phyloP scores from a whole-genome alignment of 1,140 invertebrate genomes.

The Brachionus rotundiformis region DNA sequence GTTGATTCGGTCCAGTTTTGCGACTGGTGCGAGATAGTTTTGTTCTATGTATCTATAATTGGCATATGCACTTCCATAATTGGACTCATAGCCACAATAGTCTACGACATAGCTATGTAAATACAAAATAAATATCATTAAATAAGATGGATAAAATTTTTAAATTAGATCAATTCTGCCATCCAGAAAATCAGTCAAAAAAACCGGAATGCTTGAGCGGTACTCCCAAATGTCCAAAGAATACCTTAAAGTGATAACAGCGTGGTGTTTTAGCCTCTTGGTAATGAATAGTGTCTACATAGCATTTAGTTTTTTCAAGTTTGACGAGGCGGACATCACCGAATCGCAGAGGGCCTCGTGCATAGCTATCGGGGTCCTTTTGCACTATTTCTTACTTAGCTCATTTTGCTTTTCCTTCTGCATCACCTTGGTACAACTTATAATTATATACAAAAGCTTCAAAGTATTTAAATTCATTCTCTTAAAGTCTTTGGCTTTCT shows the following conservation, averaged over 20 bases:
- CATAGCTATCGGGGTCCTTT: neutral
- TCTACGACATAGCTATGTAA: constrained; percentile 25
- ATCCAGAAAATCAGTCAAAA: neutral
- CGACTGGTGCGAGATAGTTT: constrained; percentile 12
- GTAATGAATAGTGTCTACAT: constrained; percentile 25
- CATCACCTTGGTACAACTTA: constrained; percentile 10
- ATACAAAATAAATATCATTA: neutral
- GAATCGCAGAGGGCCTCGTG: neutral
- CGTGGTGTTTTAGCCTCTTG: neutral
- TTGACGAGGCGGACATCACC: neutral
- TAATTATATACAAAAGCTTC: constrained; percentile 33
- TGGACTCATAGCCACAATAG: neutral
- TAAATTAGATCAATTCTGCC: neutral
- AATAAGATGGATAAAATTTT: neutral
- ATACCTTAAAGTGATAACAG: constrained; percentile 7
- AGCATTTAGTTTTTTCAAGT: constrained; percentile 41
- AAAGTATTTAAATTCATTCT: constrained; percentile 19
- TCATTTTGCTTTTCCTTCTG: constrained; percentile 28
- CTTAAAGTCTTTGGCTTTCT: neutral
- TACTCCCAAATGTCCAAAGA: constrained; percentile 22
- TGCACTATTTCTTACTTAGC: constrained; percentile 15
- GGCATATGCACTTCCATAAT: constrained; percentile 6
- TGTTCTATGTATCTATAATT: constrained; percentile 37
- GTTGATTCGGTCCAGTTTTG: constrained; percentile 1
- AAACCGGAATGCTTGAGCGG: neutral